Evolutionary conservation across 2,888 invertebrate genomes (phyloP), one percentile per base, ranked within the genome.

Genomic region (Eristalis arbustorum): DNA sequence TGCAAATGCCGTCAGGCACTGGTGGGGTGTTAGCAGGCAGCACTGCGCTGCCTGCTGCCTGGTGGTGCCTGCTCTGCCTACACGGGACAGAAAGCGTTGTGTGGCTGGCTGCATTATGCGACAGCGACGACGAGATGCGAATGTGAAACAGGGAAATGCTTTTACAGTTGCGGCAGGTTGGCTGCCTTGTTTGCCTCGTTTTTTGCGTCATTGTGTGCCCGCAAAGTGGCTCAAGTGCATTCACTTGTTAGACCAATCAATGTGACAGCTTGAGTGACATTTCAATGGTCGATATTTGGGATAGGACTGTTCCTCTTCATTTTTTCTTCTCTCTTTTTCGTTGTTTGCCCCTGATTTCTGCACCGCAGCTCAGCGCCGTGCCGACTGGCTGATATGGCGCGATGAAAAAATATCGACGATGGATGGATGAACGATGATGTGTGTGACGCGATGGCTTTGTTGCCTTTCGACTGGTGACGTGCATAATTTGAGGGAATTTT

Each of bases 231-330:
- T 87, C 87, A 87, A 87, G 87, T 87, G 87, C 87, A 87, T 87
- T 87, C 87, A 83, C 87, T 87, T 87, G 87, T 87, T 87, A 87
- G 87, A 83, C 87, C 83, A 87, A 87, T 87, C 87, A 87, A 87
- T 87, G 83, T 87, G 87, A 83, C 87, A 87, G 78, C 25, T 83
- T 87, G 87, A 87, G 78, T 87, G 87, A 87, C 87, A n/a, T 83
- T 87, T 87, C 87, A 87, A 87, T 87, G 87, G 87, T 83, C 78
- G 87, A 82, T 87, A 87, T 87, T 83, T 79, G 63, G 85, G 77
- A 82, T 81, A 49, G 49, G 49, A 49, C 49, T 49, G 49, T 49
- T 49, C 49, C 40, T 34, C 18, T 40, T 67, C 81, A 59, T 68
- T 77, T 56, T 40, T 68, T 82, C 64, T 68, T 77, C 34, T 40